phyloP scores from a whole-genome alignment of 2,797 vertebrate species.

The Geotrypetes seraphini region DNA sequence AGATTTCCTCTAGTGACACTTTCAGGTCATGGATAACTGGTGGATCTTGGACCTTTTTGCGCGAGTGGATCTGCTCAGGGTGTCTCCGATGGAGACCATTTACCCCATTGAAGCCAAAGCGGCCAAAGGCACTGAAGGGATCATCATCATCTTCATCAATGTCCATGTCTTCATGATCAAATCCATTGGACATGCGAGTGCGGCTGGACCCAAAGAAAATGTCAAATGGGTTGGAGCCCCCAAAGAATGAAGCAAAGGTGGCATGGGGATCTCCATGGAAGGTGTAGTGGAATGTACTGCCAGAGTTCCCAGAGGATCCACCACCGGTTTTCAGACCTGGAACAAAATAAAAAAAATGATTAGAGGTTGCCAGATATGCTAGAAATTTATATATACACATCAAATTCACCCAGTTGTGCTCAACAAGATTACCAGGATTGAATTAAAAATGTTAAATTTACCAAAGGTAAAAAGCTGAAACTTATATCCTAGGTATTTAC shows the following conservation, averaged over 20 bases:
- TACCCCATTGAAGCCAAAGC: conserved; percentile 79
- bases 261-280: conserved; percentile 96
- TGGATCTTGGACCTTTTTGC: conserved; percentile 82
- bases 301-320: conserved; percentile 75
- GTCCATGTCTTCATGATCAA: conserved; percentile 74
- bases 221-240: conserved; percentile 94
- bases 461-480: too few relatives aligned
- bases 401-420: too few relatives aligned
- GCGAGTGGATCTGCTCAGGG: conserved; percentile 65
- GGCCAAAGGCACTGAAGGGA: conserved; percentile 78
- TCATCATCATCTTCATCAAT: conserved; percentile 81
- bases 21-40: conserved; percentile 90
- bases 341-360: conserved; percentile 24
- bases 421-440: not conserved
- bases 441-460: too few relatives aligned
- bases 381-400: accelerated
- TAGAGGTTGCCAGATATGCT: not conserved
- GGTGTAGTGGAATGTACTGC: conserved; percentile 87
- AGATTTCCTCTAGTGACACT: conserved; percentile 94
- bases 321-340: conserved; percentile 87
- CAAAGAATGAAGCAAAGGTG: conserved; percentile 95
- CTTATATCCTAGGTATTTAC: too few relatives aligned
- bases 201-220: conserved; percentile 90
- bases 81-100: conserved; percentile 72
- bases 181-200: conserved; percentile 73